Conservation (phyloP, 2,113 vertebrate species). For the Saguinus midas region DNA sequence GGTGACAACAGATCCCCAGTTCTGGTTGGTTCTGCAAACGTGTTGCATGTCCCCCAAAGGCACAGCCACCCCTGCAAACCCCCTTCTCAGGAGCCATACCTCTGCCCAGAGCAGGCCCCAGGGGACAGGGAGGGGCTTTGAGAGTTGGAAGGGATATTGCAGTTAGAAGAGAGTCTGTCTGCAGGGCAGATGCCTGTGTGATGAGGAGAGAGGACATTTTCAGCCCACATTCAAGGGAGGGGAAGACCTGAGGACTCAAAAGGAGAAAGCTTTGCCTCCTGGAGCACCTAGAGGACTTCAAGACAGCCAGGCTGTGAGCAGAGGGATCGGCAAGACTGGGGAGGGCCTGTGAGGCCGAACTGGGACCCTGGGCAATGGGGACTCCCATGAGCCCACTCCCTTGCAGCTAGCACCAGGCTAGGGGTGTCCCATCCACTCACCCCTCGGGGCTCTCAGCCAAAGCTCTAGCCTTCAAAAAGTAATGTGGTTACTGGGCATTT, state of each 20-base stretch:
- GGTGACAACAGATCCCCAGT: background rate
- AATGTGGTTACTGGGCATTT: background rate
- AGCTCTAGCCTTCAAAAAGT: background rate
- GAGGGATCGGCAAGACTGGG: background rate
- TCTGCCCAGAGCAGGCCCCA: background rate
- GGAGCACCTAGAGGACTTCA: background rate
- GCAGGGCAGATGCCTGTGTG: background rate
- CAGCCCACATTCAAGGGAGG: background rate
- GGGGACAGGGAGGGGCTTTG: background rate
- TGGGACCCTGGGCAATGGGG: background rate
- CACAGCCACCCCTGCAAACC: background rate
- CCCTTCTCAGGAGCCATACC: background rate
- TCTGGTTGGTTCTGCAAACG: background rate
- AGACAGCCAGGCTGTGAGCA: background rate
- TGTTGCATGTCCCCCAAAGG: background rate
- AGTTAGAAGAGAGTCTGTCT: background rate
- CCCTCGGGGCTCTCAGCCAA: background rate
- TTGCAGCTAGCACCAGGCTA: background rate
- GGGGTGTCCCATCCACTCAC: accelerated
- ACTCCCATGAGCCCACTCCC: background rate
- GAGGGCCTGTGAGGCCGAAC: background rate
- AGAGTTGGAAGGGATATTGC: accelerated
- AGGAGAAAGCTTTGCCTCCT: background rate
- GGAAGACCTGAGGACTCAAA: background rate
- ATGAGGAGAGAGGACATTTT: background rate